Base-by-base conservation (phyloP, 2,888 invertebrate species). In the Himalopsyche japonica region DNA sequence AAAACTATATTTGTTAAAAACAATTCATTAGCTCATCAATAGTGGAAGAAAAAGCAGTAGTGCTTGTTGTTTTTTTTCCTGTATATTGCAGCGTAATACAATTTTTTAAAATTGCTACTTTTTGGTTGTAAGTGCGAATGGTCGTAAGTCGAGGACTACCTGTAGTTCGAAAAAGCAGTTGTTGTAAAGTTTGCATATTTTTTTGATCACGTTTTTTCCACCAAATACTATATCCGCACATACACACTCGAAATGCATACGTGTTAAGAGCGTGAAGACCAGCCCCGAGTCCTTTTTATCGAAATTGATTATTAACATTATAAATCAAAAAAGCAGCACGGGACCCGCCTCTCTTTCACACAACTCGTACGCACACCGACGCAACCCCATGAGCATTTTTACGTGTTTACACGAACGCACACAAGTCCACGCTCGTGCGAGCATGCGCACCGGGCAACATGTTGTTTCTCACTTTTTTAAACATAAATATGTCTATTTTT, bases 241-340 rank as follows among this genome's bases (percentile, higher is more conserved):
- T 70, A 24, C 70, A 70, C 30, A 70, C 70, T 30, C 70, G 70
- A 70, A 70, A 70, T 30, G 70, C 24, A 70, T 30, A 70, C 70
- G 70, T 70, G 70, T 70, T 70, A 70, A 70, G 70, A 70, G 70
- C 27, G 70, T 70, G 70, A 70, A 27, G 70, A 70, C 70, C 70
- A 70, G 70, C 70, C 70, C 30, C 70, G 70, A 70, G 70, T 70
- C 70, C 70, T 70, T 70, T 70, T 70, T 70, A 70, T 70, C 70
- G 70, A 70, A 70, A 70, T 70, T 70, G 70, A 70, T 70, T 70
- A 70, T 70, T 70, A 70, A 70, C 70, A 70, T 70, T 70, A 70
- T 70, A 70, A 70, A 70, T 70, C 70, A 70, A 70, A 70, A 57
- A 70, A 70, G 70, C 70, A 70, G 70, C 70, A 27, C 70, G 70